These are phyloP conservation scores for Koerneria pararmatus DNA, from an alignment of 2,888 invertebrate genomes.

Conservation along the genomic window DNA sequence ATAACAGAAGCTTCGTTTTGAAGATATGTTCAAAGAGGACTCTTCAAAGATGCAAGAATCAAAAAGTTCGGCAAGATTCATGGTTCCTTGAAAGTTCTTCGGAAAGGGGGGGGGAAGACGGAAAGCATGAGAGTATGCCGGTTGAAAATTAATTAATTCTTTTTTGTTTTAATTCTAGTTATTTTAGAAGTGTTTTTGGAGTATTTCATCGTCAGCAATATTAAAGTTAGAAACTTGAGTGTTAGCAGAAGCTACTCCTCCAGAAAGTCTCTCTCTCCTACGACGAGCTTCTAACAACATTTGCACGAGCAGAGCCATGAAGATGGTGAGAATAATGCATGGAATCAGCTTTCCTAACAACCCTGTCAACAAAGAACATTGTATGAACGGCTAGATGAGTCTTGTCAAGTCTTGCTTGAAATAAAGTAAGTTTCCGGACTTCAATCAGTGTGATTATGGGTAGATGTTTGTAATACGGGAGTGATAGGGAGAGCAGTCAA, in stretches of 20 bases:
- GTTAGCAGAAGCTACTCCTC: slow-evolving; percentile 34
- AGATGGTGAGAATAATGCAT: slow-evolving; percentile 70
- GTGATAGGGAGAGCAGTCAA: too few relatives aligned
- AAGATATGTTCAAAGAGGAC: neutral
- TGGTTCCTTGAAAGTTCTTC: too few relatives aligned
- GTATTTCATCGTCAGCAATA: too few relatives aligned
- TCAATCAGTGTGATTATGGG: too few relatives aligned
- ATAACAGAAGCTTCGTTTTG: neutral
- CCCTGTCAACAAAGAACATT: slow-evolving; percentile 47
- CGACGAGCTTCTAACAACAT: slow-evolving; percentile 52
- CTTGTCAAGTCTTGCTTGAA: neutral
- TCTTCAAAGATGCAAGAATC: neutral
- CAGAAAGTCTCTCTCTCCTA: slow-evolving; percentile 41
- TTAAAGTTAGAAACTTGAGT: slow-evolving; percentile 29
- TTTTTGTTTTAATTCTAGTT: too few relatives aligned
- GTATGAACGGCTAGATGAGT: neutral
- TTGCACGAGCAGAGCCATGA: slow-evolving; percentile 72
- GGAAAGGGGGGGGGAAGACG: too few relatives aligned
- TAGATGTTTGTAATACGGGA: too few relatives aligned
- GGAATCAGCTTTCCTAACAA: slow-evolving; percentile 71
- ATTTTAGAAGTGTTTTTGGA: too few relatives aligned
- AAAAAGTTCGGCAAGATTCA: too few relatives aligned
- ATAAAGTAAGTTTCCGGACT: slow-evolving; percentile 11
- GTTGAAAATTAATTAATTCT: too few relatives aligned
- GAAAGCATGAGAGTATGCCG: too few relatives aligned